phyloP scores from a whole-genome alignment of 2,797 vertebrate species.

The Gymnocypris eckloni region DNA sequence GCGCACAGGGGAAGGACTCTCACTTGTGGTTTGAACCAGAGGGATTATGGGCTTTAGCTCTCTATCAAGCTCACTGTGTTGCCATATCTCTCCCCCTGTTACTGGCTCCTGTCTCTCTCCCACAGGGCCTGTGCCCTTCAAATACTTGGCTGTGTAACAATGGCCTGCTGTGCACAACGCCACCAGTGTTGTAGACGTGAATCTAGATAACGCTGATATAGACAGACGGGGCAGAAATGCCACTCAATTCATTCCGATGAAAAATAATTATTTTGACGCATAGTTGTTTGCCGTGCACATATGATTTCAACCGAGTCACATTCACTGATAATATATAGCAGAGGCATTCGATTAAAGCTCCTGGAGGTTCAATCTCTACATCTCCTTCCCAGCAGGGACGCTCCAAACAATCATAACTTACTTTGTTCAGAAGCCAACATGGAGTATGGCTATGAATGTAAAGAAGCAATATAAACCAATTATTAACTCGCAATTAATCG shows the following conservation, averaged over 20 bases:
- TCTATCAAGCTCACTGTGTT: constrained; percentile 43
- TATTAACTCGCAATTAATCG: not conserved
- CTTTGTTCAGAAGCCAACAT: not conserved
- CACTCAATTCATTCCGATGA: constrained; percentile 33
- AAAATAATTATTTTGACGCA: not conserved
- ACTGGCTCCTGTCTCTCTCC: constrained; percentile 49
- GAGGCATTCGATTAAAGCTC: constrained; percentile 29
- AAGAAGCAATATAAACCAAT: not conserved
- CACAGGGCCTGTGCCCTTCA: constrained; percentile 51
- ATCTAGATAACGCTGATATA: constrained; percentile 35
- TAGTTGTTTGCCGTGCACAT: not conserved
- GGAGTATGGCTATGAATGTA: not conserved
- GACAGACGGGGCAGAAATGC: constrained; percentile 28
- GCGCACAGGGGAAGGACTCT: constrained; percentile 18
- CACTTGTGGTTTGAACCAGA: constrained; percentile 48
- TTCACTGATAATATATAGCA: constrained; percentile 24
- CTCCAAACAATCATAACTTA: not conserved
- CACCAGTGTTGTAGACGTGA: constrained; percentile 42
- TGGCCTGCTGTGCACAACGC: constrained; percentile 45
- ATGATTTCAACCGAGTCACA: constrained; percentile 4
- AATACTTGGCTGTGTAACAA: constrained; percentile 46
- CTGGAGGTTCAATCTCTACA: not conserved
- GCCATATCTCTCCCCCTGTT: constrained; percentile 40
- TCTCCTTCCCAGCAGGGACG: not conserved
- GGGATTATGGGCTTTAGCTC: constrained; percentile 51